phyloP scores from a whole-genome alignment of 2,888 invertebrate species.

The Latrodectus hesperus region DNA sequence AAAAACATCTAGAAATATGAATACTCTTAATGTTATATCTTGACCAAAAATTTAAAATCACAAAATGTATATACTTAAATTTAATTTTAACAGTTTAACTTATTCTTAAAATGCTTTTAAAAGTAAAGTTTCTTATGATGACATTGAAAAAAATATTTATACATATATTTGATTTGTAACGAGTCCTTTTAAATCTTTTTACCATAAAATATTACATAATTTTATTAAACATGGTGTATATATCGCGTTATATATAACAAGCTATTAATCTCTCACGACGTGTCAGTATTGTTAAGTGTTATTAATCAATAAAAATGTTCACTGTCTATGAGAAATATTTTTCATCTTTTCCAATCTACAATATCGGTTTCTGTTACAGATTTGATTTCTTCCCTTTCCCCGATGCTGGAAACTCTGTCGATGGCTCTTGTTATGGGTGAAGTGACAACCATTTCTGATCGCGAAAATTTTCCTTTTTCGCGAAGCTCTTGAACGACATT shows the following conservation, averaged over 20 bases:
- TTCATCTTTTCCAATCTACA: conserved; percentile 70
- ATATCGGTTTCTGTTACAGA: conserved; percentile 70
- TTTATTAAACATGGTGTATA: no score
- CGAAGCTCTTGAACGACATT: conserved; percentile 53
- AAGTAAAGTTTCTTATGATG: no score
- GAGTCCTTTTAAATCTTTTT: no score
- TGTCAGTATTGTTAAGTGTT: conserved; percentile 9
- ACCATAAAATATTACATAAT: no score
- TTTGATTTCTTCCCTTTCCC: conserved; percentile 69
- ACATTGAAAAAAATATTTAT: no score
- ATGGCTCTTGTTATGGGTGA: conserved; percentile 61
- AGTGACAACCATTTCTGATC: conserved; percentile 59
- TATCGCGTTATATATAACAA: conserved; percentile 13
- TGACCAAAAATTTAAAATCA: no score
- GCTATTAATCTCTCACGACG: conserved; percentile 20
- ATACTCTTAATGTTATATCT: no score
- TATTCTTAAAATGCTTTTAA: no score
- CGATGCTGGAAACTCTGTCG: conserved; percentile 42
- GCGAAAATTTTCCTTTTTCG: conserved; percentile 58
- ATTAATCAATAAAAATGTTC: conserved; percentile 18
- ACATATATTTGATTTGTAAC: no score
- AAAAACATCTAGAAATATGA: no score
- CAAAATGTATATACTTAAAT: no score
- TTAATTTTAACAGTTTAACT: no score
- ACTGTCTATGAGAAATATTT: conserved; percentile 14